Base-by-base conservation (phyloP, 2,888 invertebrate genomes). In the Euzophera pinguis region DNA sequence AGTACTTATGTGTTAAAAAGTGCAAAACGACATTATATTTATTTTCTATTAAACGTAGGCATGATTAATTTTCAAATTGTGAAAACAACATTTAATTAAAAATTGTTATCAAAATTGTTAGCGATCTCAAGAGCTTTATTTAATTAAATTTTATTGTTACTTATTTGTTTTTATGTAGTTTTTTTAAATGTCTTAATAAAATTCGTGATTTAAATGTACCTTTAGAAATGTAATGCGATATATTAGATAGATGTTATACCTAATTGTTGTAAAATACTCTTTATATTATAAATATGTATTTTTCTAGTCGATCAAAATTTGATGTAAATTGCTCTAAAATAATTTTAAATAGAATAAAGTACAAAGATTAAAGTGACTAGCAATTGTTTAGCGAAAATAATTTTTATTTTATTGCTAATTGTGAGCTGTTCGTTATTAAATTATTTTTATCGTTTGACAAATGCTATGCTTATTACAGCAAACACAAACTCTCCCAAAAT, bases 101-200 rank as follows among this genome's bases (percentile, higher is more conserved):
- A 51, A 56, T 65, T 69, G 53, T 63, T 57, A 52, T 58, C 58
- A 61, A 62, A 57, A 59, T 60, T 66, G 70, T 78, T 73, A 62
- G 64, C 56, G 56, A 61, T 58, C 65, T 71, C 59, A 47, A 59
- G 61, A 69, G 64, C 65, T 64, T 65, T 69, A 58, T 64, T 69
- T 71, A 42, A 50, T 47, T 53, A 53, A 32, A 58, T 61, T 62
- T 62, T 50, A 54, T 52, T 53, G 55, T 59, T 59, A 52, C 16
- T 41, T 45, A 50, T 29, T 9, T 9, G 1, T 4, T 9, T 54
- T 45, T 42, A 53, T 10, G 50, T 45, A 32, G 32, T 39, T 42
- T 32, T 45, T 38, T 47, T n/a, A n/a, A 49, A 10, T 50, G 12
- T 27, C 16, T 17, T 35, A 35, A 43, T n/a, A 51, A 34, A 8